These are phyloP conservation scores for Apotomis betuletana DNA, from an alignment of 2,888 invertebrate genomes.

Conservation along the genomic window DNA sequence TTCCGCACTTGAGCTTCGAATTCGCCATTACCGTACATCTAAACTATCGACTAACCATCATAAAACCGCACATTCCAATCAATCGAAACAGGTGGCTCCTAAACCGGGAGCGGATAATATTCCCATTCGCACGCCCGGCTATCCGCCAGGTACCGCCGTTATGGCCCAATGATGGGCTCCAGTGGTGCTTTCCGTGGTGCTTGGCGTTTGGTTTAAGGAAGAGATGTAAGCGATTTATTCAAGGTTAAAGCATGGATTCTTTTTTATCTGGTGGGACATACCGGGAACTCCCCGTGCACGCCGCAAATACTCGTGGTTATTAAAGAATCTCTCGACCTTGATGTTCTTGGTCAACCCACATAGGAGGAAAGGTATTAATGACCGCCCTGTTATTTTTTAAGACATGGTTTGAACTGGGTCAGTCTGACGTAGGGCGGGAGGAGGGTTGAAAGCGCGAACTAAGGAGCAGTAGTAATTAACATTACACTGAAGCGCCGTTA, in stretches of 20 bases:
- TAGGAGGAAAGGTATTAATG: too few species aligned
- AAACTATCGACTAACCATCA: background rate
- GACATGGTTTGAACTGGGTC: too few species aligned
- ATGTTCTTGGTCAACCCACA: too few species aligned
- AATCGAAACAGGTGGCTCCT: constrained; percentile 61
- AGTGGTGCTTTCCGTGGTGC: constrained; percentile 27
- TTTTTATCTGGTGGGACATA: too few species aligned
- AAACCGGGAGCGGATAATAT: constrained; percentile 63
- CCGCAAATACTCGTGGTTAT: too few species aligned
- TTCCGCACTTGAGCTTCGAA: background rate
- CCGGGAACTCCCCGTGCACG: too few species aligned
- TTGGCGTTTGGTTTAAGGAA: constrained; percentile 7
- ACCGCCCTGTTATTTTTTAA: too few species aligned
- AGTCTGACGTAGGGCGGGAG: too few species aligned
- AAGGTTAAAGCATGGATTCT: background rate
- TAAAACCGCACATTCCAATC: constrained; percentile 30
- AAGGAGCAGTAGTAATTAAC: too few species aligned
- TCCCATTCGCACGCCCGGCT: constrained; percentile 60
- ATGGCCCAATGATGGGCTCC: constrained; percentile 37
- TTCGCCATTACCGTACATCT: background rate
- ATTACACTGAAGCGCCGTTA: too few species aligned
- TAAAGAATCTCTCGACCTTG: too few species aligned
- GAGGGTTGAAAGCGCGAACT: too few species aligned
- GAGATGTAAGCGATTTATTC: background rate
- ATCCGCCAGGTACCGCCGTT: constrained; percentile 39